phyloP scores from a whole-genome alignment of 2,797 vertebrate genomes.

The Garrulus glandarius region DNA sequence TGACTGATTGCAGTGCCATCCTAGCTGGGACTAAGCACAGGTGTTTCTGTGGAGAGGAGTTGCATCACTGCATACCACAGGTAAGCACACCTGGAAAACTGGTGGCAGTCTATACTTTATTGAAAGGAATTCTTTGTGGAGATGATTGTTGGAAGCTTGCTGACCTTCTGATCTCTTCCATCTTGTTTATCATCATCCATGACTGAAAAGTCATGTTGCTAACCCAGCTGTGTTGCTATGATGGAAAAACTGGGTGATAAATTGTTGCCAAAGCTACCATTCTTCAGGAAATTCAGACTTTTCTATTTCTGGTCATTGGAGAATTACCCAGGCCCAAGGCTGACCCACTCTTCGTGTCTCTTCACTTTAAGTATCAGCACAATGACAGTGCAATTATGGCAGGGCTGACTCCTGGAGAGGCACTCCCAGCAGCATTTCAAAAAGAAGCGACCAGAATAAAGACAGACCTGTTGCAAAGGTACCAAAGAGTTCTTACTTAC shows the following conservation, averaged over 20 bases:
- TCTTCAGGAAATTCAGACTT: slow-evolving; percentile 13
- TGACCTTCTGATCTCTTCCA: slow-evolving; percentile 18
- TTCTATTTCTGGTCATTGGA: slow-evolving; percentile 27
- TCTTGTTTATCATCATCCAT: slow-evolving; percentile 15
- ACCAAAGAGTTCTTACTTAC: background rate
- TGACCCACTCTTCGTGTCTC: background rate
- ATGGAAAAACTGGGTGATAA: slow-evolving; percentile 41
- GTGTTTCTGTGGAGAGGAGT: background rate
- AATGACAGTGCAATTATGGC: background rate
- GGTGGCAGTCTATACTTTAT: background rate
- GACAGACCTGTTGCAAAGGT: background rate
- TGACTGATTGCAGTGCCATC: background rate
- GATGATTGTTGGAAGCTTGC: background rate
- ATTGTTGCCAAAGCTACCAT: background rate
- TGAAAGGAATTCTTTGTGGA: background rate
- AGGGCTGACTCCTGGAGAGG: background rate
- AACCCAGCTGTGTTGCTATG: slow-evolving; percentile 15
- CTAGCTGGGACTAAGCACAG: background rate
- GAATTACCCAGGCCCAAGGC: background rate
- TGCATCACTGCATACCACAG: background rate
- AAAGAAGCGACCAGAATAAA: background rate
- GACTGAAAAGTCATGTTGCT: slow-evolving; percentile 13
- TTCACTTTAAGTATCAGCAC: background rate
- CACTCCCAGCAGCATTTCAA: background rate
- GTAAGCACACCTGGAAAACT: background rate